A percentile compares a stretch with the other conserved stretches of the same genome.
Conservation (phyloP, 2,888 invertebrate genomes). For the Cylloceria caligata region DNA sequence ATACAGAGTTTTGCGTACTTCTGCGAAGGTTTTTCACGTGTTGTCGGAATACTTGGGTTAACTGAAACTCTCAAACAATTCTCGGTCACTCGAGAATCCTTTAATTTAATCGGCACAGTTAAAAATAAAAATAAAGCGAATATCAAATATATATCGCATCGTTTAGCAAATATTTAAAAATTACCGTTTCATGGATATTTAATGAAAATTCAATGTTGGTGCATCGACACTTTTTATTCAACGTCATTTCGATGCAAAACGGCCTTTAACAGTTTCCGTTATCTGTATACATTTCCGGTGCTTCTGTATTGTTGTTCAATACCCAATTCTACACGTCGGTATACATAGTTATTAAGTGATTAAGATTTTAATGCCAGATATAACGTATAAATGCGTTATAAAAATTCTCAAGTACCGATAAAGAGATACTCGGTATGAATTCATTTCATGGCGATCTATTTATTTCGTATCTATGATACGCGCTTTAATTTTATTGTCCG, state of each 20-base stretch:
- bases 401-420: conserved; percentile 19
- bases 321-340: conserved; percentile 13
- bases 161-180: neutral
- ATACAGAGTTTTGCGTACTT: conserved; percentile 1
- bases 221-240: neutral
- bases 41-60: conserved; percentile 1
- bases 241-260: neutral
- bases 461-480: conserved; percentile 15
- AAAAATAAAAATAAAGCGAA: neutral
- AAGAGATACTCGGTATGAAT: conserved; percentile 20
- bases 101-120: neutral
- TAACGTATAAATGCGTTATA: conserved; percentile 10
- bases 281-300: neutral
- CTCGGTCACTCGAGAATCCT: no score
- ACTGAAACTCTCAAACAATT: neutral
- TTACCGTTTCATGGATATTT: neutral
- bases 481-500: conserved; percentile 55
- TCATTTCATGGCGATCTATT: conserved; percentile 13
- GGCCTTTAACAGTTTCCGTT: neutral
- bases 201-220: neutral
- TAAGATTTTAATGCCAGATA: conserved; percentile 34
- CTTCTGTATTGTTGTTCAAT: neutral
- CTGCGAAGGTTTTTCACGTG: neutral
- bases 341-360: conserved; percentile 38
- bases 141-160: neutral